Evolutionary conservation across 2,888 invertebrate species (phyloP), one percentile per base, ranked within the genome.

Genomic region (Leptinotarsa haldemani): DNA sequence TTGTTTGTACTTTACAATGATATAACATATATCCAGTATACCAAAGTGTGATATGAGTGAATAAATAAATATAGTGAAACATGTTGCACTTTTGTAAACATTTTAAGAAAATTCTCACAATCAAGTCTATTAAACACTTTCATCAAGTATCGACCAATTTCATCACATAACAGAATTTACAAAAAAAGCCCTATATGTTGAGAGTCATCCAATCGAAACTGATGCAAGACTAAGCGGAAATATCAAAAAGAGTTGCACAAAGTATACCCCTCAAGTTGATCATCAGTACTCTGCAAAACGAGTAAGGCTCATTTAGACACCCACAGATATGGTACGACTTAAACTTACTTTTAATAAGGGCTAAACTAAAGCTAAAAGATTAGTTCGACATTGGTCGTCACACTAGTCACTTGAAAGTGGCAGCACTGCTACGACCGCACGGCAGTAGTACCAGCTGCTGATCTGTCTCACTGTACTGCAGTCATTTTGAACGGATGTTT

Each of bases 401-500:
- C 80, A 77, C 78, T 74, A 78, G 63, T 70, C 78, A 77, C 81
- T 83, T 81, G 82, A 80, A 83, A 77, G 83, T 81, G 74, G 83
- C 87, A 82, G 87, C 88, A 84, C 86, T 87, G 84, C 87, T 87
- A 82, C 86, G 87, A 82, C 87, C 86, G 82, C 87, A 87, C 79
- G 87, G 87, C 83, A 88, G 84, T 82, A 87, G 84, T 76, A 86
- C 87, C 80, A 88, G 85, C 80, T 87, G 87, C 85, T 87, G 88
- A 84, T 88, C 88, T 74, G 87, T 87, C 83, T 88, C 87, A 83
- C 87, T 87, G 82, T 86, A 87, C 83, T 87, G 88, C 86, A 88
- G 87, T 88, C 88, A 88, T 87, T 88, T 88, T 78, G 86, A 85
- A 79, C 87, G 85, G 75, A 86, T 84, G 71, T 85, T 86, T 93